Evolutionary conservation across 53 echinoderm and acorn worm genomes (phyloP), one percentile per base, ranked within the genome.

Genomic region (Holothuria leucospilota): DNA sequence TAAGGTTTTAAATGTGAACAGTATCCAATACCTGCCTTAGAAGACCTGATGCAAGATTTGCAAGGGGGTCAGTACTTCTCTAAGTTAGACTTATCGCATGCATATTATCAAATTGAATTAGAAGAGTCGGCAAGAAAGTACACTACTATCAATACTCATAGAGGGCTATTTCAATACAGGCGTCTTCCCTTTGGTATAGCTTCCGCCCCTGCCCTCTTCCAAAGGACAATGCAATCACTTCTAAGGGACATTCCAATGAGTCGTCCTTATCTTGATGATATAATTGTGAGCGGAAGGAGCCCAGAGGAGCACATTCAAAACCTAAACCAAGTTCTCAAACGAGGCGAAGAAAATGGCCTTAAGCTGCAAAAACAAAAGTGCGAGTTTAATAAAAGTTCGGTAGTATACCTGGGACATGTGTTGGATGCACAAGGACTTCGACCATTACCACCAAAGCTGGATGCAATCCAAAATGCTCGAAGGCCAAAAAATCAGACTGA

Each of bases 201-300:
- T 4, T 68, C 78, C 13, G 88, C 80, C 4, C 79, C 91, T 5
- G 91, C 87, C 34, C 27, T 91, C 2, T 91, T 84, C 40, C 78
- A 88, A 46, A 77, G 91, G 13, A 85, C 88, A 85, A 88, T 91
- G 67, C 85, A 88, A 78, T 90, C 90, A 6, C 78, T 90, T 21
- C 18, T 89, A 20, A 85, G 63, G 20, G 59, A 85, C 38, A 77
- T 89, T 7, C 77, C 89, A n/a, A 92, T 89, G 86, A 86, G 92
- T 58, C 58, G 84, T 12, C 87, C 90, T 9, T 93, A 93, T 56
- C 82, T 90, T 5, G 94, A 94, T 86, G 92, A 94, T 71, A 90
- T 92, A 51, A 92, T 92, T 21, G 81, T 94, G 18, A 94, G 89
- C 59, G 92, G 94, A 51, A 86, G 69, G 38, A 80, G 46, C 39